These are phyloP conservation scores for Mesembrinibis cayennensis DNA, from an alignment of 2,113 vertebrate species.

Conservation along the genomic window DNA sequence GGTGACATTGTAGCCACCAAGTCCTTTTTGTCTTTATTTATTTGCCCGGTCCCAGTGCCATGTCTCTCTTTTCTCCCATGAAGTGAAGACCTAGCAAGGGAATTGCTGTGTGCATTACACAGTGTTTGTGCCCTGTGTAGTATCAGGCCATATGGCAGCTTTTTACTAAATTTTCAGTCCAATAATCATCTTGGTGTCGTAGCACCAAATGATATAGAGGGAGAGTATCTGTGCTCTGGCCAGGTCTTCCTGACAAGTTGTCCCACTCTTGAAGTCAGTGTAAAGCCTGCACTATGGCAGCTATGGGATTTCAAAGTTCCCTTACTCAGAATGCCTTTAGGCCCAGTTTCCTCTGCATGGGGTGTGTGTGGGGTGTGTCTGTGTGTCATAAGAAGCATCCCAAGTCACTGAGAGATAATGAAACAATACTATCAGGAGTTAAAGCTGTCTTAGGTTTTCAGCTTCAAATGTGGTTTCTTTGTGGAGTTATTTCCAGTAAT, in stretches of 20 bases:
- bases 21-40: not conserved
- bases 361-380: accelerated
- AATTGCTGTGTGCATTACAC: not conserved
- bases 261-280: not conserved
- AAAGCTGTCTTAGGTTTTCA: not conserved
- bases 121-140: not conserved
- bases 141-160: not conserved
- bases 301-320: not conserved
- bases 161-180: not conserved
- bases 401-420: not conserved
- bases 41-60: not conserved
- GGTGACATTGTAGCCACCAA: not conserved
- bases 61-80: not conserved
- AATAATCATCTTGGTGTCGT: not conserved
- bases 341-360: not conserved
- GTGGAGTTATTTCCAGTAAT: slow-evolving; percentile 43
- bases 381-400: not conserved
- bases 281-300: not conserved
- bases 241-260: not conserved
- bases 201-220: not conserved
- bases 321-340: not conserved
- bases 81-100: not conserved
- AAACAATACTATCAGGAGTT: not conserved
- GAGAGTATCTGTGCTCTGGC: not conserved
- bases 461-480: slow-evolving; percentile 16